These are phyloP conservation scores for Lepidonotus clava DNA, from an alignment of 2,888 invertebrate genomes.

Conservation along the genomic window DNA sequence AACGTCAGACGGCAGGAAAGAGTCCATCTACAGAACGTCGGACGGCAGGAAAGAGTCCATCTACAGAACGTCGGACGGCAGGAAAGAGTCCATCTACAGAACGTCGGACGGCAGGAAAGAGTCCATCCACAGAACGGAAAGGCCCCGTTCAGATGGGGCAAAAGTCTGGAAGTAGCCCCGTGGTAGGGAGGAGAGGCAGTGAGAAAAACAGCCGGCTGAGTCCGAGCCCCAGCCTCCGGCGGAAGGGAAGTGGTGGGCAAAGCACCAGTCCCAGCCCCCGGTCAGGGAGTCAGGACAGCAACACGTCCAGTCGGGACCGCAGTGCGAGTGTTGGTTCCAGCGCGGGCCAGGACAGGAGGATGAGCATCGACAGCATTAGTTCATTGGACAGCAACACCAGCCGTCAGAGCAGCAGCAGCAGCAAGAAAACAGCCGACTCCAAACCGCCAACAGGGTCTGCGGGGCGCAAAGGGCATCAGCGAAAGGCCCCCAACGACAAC, in stretches of 20 bases:
- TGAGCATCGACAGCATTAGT: slow-evolving; percentile 36
- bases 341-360: neutral
- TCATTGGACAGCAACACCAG: slow-evolving; percentile 46
- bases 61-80: neutral
- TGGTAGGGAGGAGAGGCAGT: neutral
- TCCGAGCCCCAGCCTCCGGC: neutral
- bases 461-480: neutral
- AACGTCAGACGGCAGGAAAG: neutral
- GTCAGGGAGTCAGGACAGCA: neutral
- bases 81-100: too few species aligned
- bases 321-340: slow-evolving; percentile 14
- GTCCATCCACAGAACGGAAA: neutral
- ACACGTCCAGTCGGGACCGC: neutral
- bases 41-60: neutral
- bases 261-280: slow-evolving; percentile 23
- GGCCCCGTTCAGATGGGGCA: too few species aligned
- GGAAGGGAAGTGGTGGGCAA: slow-evolving; percentile 13
- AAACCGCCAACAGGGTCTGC: neutral
- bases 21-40: neutral
- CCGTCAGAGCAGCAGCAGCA: slow-evolving; percentile 20
- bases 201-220: neutral
- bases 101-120: neutral
- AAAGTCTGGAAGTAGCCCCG: neutral
- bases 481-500: neutral
- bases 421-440: slow-evolving; percentile 2